These are phyloP conservation scores for Sebastes flavidus DNA, from an alignment of 2,797 vertebrate genomes.

Conservation along the genomic window DNA sequence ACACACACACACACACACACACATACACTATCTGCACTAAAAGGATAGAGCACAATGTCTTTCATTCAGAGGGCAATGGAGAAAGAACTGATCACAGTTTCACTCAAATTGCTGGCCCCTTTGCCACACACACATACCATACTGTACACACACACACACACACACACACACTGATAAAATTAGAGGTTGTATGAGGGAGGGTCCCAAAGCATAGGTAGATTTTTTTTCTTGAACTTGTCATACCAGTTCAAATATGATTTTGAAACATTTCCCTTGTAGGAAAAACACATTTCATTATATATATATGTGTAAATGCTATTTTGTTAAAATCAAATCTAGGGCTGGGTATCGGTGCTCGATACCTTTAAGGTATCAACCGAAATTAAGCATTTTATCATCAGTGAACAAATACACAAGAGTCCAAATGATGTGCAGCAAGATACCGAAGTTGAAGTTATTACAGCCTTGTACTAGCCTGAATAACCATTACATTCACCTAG, in stretches of 20 bases:
- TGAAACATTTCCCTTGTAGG: background rate
- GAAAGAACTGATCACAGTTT: slow-evolving; percentile 44
- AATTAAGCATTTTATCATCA: too few species aligned
- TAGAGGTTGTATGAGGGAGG: slow-evolving; percentile 10
- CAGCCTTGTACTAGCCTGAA: too few species aligned
- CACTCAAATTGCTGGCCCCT: slow-evolving; percentile 9
- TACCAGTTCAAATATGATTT: background rate
- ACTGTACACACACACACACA: background rate
- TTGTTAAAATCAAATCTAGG: background rate
- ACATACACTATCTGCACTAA: background rate
- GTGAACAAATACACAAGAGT: too few species aligned
- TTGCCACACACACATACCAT: background rate
- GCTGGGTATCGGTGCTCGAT: background rate
- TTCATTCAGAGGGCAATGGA: slow-evolving; percentile 41
- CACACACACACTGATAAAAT: background rate
- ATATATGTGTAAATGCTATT: background rate
- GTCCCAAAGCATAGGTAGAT: background rate
- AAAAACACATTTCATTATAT: background rate
- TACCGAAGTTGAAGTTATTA: too few species aligned
- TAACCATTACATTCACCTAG: too few species aligned
- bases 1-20: background rate
- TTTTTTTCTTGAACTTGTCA: slow-evolving; percentile 5
- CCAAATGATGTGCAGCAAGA: too few species aligned
- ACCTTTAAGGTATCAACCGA: too few species aligned
- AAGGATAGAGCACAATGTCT: slow-evolving; percentile 21